phyloP scores from a whole-genome alignment of 2,797 vertebrate genomes.

The Glyptemys insculpta region DNA sequence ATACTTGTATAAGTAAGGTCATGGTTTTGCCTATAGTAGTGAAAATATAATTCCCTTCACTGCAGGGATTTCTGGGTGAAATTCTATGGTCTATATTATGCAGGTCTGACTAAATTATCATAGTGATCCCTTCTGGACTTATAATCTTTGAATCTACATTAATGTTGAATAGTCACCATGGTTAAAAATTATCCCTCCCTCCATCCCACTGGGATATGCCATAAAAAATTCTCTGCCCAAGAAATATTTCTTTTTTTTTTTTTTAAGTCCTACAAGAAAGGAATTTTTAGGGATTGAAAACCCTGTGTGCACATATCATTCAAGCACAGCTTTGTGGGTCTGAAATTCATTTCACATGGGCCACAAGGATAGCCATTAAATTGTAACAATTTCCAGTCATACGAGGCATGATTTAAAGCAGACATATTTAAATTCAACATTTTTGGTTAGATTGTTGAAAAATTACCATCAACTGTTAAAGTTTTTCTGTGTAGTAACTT shows the following conservation, averaged over 20 bases:
- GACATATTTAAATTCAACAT: not conserved
- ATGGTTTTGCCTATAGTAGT: not conserved
- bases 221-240: rapidly evolving
- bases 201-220: rapidly evolving
- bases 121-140: no score
- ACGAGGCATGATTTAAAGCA: not conserved
- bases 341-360: not conserved
- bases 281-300: not conserved
- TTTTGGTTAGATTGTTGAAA: not conserved
- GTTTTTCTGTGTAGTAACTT: not conserved
- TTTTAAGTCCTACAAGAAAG: not conserved
- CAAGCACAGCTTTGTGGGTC: rapidly evolving
- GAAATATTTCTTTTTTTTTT: no score
- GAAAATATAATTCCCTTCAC: not conserved
- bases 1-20: no score
- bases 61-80: not conserved
- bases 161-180: rapidly evolving
- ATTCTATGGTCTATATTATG: not conserved
- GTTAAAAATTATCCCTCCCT: not conserved
- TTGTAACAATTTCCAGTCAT: not conserved
- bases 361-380: not conserved
- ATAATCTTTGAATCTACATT: no score
- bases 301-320: rapidly evolving
- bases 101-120: not conserved
- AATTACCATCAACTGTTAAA: not conserved